Evolutionary conservation across 2,888 invertebrate species (phyloP).

Genomic region (Icerya purchasi): DNA sequence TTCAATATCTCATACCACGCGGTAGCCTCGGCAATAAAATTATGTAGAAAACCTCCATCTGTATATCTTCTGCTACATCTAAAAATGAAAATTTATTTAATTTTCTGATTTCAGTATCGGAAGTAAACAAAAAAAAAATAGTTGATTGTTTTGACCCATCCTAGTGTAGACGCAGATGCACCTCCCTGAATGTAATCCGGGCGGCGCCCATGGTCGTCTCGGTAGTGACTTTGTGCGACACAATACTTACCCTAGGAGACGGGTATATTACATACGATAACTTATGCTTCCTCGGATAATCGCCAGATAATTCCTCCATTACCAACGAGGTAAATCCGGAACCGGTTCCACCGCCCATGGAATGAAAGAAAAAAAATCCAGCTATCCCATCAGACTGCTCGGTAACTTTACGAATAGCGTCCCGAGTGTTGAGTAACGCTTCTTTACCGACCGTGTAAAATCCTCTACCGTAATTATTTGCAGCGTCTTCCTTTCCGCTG

Average conservation of each 20-base stretch:
- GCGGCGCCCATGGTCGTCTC: too few species aligned
- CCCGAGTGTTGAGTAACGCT: constrained; percentile 32
- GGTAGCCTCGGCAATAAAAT: too few species aligned
- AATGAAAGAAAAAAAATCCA: constrained; percentile 40
- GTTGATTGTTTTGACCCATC: too few species aligned
- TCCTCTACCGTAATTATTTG: constrained; percentile 44
- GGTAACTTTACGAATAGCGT: constrained; percentile 31
- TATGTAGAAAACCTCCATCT: too few species aligned
- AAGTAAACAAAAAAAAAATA: too few species aligned
- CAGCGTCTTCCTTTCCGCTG: constrained; percentile 43
- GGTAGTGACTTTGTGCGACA: too few species aligned
- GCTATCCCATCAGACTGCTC: constrained; percentile 35
- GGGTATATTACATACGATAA: constrained; percentile 43
- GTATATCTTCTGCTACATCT: too few species aligned
- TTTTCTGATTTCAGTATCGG: too few species aligned
- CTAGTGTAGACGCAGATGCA: too few species aligned
- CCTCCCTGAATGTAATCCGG: too few species aligned
- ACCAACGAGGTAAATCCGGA: constrained; percentile 41
- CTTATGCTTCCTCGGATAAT: constrained; percentile 42
- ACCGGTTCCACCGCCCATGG: constrained; percentile 37
- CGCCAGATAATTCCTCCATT: constrained; percentile 40
- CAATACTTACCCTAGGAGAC: constrained; percentile 33
- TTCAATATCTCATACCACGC: too few species aligned
- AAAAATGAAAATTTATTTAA: too few species aligned
- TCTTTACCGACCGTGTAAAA: constrained; percentile 41